Evolutionary conservation across 2,797 vertebrate species (phyloP).

Genomic region (Apodemus agrarius): DNA sequence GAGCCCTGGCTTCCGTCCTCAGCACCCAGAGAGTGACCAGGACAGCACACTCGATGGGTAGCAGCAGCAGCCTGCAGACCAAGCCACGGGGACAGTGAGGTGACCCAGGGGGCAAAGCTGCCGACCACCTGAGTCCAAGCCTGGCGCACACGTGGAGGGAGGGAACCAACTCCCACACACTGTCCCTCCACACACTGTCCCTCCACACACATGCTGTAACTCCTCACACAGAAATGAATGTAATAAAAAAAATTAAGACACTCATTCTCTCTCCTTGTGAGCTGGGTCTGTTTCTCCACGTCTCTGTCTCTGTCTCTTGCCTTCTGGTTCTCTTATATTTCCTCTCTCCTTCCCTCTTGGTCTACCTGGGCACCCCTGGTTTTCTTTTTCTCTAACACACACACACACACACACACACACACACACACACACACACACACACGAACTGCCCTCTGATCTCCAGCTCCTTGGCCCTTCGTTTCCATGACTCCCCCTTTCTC

Average conservation of each 20-base stretch:
- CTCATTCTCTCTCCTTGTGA: background rate
- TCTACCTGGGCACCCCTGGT: background rate
- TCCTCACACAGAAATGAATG: background rate
- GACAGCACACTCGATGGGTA: background rate
- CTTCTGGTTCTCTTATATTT: background rate
- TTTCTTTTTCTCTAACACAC: background rate
- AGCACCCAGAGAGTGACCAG: background rate
- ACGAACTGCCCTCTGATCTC: background rate
- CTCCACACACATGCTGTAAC: background rate
- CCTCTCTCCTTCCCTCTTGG: background rate
- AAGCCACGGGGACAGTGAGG: background rate
- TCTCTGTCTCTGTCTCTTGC: background rate
- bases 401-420: background rate
- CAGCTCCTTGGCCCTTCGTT: background rate
- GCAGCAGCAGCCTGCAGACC: background rate
- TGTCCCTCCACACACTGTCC: background rate
- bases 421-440: background rate
- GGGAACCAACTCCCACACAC: background rate
- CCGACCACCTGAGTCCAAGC: background rate
- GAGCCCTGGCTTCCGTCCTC: background rate
- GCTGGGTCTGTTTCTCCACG: background rate
- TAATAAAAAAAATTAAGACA: background rate
- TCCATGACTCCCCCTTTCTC: background rate
- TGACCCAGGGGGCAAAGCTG: background rate
- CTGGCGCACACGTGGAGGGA: background rate